Evolutionary conservation across 2,113 vertebrate genomes (phyloP).

Genomic region (Penelope pileata): DNA sequence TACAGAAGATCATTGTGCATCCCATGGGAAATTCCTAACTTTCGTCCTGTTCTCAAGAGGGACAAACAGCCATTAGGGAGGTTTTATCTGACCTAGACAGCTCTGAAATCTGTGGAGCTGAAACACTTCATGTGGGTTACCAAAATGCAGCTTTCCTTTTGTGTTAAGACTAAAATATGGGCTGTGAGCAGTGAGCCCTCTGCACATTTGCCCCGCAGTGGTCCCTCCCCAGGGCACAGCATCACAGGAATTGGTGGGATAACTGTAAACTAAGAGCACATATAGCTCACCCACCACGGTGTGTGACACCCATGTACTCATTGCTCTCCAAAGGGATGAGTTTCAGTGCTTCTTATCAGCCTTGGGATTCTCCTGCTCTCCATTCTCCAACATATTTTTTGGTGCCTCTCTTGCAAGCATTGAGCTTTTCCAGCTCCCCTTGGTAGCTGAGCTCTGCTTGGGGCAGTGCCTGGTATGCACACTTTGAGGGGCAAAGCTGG

Average conservation of each 20-base stretch:
- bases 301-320: fast-evolving
- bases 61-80: neutral
- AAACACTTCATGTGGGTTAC: neutral
- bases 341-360: neutral
- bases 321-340: neutral
- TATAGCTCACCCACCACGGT: fast-evolving
- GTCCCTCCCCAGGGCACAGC: neutral
- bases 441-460: neutral
- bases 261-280: fast-evolving
- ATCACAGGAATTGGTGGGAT: too few species aligned
- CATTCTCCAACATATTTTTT: neutral
- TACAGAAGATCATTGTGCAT: fast-evolving
- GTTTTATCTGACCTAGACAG: neutral
- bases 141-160: fast-evolving
- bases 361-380: neutral
- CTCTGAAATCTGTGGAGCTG: neutral
- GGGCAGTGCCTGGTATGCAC: neutral
- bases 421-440: neutral
- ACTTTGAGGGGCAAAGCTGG: fast-evolving
- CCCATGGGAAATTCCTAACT: neutral
- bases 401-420: neutral
- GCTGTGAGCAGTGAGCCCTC: fast-evolving
- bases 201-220: fast-evolving
- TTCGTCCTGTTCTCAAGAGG: neutral
- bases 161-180: neutral